Conservation (phyloP, 2,888 invertebrate species). For the Stenurella melanura region DNA sequence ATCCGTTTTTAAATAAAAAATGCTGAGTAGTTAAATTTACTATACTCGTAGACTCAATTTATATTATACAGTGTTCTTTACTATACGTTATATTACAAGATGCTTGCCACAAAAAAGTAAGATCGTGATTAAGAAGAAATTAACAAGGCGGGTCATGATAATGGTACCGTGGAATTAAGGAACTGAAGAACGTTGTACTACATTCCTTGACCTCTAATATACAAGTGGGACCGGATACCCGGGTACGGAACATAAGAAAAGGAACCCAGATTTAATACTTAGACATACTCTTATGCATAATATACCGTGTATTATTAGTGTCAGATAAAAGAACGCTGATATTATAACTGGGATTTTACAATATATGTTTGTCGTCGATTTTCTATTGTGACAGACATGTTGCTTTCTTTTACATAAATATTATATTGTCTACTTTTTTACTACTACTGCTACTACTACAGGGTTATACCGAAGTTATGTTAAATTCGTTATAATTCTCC, state of each 20-base stretch:
- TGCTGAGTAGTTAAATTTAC: no score
- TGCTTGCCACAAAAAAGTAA: background rate
- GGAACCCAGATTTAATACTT: constrained; percentile 7
- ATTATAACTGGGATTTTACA: no score
- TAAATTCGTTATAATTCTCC: no score
- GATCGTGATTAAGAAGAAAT: background rate
- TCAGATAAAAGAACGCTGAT: background rate
- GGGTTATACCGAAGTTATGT: no score
- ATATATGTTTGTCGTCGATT: no score
- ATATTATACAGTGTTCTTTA: no score
- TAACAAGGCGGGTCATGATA: constrained; percentile 7
- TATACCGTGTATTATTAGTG: background rate
- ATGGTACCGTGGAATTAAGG: constrained; percentile 4
- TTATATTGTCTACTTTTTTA: no score
- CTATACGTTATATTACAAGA: background rate
- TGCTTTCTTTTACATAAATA: no score
- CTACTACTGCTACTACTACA: no score
- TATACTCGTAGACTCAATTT: no score
- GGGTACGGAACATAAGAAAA: background rate
- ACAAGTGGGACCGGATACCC: background rate
- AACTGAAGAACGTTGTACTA: constrained; percentile 1
- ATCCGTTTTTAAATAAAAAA: no score
- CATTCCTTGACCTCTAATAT: background rate
- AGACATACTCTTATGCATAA: background rate
- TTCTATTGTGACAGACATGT: no score